These are phyloP conservation scores for Mesocricetus auratus DNA, from an alignment of 2,113 vertebrate species.

Conservation along the genomic window DNA sequence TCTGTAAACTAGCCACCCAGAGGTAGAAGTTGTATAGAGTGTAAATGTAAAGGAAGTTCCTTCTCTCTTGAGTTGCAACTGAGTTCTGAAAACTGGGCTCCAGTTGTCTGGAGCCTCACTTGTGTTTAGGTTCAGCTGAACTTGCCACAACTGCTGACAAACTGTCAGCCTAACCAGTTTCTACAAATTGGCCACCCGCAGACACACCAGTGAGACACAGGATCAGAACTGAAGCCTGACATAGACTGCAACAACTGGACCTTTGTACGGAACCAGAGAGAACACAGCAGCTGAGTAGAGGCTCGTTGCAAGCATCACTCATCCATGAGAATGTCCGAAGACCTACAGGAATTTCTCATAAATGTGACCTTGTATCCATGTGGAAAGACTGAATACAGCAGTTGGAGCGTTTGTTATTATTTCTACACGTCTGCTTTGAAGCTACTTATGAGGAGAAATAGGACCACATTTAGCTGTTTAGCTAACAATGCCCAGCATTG, in stretches of 20 bases:
- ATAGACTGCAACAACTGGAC: not conserved
- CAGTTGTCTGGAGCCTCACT: not conserved
- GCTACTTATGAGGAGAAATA: not conserved
- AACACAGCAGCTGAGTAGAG: not conserved
- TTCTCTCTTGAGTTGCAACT: not conserved
- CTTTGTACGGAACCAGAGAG: not conserved
- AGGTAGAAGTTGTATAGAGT: not conserved
- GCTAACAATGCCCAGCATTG: not conserved
- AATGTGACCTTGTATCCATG: not conserved
- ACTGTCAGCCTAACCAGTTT: not conserved
- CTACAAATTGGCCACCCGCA: not conserved
- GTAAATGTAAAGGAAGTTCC: not conserved
- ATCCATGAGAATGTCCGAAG: not conserved
- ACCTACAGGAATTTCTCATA: not conserved
- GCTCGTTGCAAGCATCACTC: not conserved
- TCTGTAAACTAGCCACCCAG: not conserved
- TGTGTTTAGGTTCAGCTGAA: fast-evolving
- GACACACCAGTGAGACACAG: not conserved
- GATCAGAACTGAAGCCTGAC: not conserved
- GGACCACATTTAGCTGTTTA: not conserved
- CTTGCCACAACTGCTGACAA: not conserved
- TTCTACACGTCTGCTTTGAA: not conserved
- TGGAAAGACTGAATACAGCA: not conserved
- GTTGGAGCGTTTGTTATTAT: not conserved
- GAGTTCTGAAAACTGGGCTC: not conserved